Base-by-base conservation (phyloP, 2,797 vertebrate species). In the Coregonus suidteri region DNA sequence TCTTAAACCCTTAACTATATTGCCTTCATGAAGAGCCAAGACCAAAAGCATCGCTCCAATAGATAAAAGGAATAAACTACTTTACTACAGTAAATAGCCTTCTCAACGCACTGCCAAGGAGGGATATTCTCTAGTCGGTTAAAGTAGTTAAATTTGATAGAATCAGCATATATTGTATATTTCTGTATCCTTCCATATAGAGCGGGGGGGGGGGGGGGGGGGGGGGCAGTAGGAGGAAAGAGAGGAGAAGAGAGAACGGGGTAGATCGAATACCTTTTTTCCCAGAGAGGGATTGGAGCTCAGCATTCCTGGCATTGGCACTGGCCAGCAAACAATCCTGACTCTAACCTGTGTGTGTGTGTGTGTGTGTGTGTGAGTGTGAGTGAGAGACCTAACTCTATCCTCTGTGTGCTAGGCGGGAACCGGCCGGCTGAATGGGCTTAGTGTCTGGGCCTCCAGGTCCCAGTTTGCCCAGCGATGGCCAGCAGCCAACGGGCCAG, bases 241-340 rank as follows among this genome's bases (percentile, higher is more conserved):
- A 78, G 52, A 18, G 71, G 79, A 37, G 64, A 54, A 52, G 64
- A 59, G 72, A 15, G 71, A 66, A 59, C n/a, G 20, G 59, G 62
- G 56, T 35, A 80, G 81, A 75, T 79, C 59, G 73, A 75, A 77
- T 81, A 62, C 64, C 1, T 81, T 75, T 84, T 81, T 81, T 88
- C 90, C 88, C 90, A 89, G 77, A 85, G 85, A 92, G 86, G 88
- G 92, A 91, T 89, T 88, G 74, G 82, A 82, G 80, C 85, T 88
- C 83, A 88, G 85, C 90, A 93, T 93, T 94, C 91, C 88, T 91
- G 88, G 88, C 91, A 92, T 90, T 89, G 86, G 89, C 88, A 84
- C 85, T 53, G 76, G 81, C 88, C 78, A 85, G 81, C 82, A 86
- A 90, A 93, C 90, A 91, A 92, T 93, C 87, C 86, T 64, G 88